Evolutionary conservation across 2,888 invertebrate species (phyloP), one percentile per base, ranked within the genome.

Genomic region (Ichneumoninae sp.): DNA sequence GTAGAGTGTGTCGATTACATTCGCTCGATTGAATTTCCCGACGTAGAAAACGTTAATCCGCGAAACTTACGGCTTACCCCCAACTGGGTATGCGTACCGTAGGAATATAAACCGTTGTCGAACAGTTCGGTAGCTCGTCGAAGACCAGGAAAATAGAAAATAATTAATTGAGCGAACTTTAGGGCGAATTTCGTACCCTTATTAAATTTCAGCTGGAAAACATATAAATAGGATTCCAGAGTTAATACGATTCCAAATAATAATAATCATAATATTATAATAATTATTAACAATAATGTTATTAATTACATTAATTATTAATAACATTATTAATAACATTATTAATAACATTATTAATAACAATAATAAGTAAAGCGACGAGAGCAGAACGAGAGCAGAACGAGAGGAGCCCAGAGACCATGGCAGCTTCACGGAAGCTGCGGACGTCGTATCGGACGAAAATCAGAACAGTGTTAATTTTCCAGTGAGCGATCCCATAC

Each of bases 391-490:
- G 47, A 33, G 60, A 44, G 19, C 13, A 78, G 36, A 75, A 82
- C 54, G 54, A 26, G 50, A 79, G 10, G 10, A 47, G 62, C 66
- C n/a, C 65, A 71, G 57, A 72, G 40, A 60, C 57, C 52, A 54
- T 36, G 70, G 72, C 69, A 52, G 68, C 65, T 71, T 47, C 75
- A 65, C 52, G 77, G 82, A 78, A 72, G 72, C 82, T 81, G 69
- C 76, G 82, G 36, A 75, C 60, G 77, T 83, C 33, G 86, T 89
- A 88, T 90, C 89, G 89, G 87, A 88, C 87, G 89, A 91, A 90
- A 91, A 91, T 90, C 90, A 88, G 88, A 89, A 89, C 89, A 89
- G 88, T 89, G 90, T 91, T 91, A 91, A 91, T 91, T 91, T 91
- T 91, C 91, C 91, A 90, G 89, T 91, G 89, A 87, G 87, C 90